Evolutionary conservation across 2,113 vertebrate species (phyloP).

Genomic region (Nematolebias whitei): DNA sequence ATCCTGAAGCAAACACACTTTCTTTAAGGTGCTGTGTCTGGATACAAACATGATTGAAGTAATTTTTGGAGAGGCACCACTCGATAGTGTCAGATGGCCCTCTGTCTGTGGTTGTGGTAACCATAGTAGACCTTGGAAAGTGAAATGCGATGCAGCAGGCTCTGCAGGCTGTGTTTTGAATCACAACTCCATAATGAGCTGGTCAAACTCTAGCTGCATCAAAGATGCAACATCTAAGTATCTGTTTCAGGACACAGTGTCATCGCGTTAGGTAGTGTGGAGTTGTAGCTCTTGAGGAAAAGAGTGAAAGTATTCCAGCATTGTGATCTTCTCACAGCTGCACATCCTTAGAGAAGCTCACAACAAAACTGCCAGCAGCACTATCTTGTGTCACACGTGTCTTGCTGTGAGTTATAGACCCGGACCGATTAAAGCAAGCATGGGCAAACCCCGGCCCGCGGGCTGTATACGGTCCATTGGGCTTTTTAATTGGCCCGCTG

Average conservation of each 20-base stretch:
- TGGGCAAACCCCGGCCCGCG: too few relatives aligned
- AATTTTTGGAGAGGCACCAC: conserved; percentile 56
- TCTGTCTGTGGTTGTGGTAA: conserved; percentile 79
- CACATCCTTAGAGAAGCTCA: background rate
- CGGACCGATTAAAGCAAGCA: too few relatives aligned
- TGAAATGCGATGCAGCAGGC: conserved; percentile 77
- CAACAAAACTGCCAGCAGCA: background rate
- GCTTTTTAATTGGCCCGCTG: too few relatives aligned
- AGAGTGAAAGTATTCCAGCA: conserved; percentile 23
- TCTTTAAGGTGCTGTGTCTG: too few relatives aligned
- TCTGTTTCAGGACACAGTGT: conserved; percentile 70
- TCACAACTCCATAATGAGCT: conserved; percentile 81
- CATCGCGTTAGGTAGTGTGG: conserved; percentile 36
- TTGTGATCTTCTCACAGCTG: conserved; percentile 33
- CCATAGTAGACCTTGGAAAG: conserved; percentile 83
- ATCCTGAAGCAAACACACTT: too few relatives aligned
- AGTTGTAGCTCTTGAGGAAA: conserved; percentile 5
- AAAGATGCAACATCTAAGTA: conserved; percentile 77
- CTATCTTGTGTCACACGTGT: background rate
- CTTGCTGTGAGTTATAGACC: background rate
- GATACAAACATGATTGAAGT: too few relatives aligned
- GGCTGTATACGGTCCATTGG: too few relatives aligned
- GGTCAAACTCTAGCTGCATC: conserved; percentile 66
- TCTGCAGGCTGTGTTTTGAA: conserved; percentile 74
- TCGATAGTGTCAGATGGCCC: conserved; percentile 59